Percentiles rank a stretch among this genome's conserved stretches.
These are phyloP conservation scores for Onychomys torridus DNA, from an alignment of 2,797 vertebrate species.

Conservation along the genomic window DNA sequence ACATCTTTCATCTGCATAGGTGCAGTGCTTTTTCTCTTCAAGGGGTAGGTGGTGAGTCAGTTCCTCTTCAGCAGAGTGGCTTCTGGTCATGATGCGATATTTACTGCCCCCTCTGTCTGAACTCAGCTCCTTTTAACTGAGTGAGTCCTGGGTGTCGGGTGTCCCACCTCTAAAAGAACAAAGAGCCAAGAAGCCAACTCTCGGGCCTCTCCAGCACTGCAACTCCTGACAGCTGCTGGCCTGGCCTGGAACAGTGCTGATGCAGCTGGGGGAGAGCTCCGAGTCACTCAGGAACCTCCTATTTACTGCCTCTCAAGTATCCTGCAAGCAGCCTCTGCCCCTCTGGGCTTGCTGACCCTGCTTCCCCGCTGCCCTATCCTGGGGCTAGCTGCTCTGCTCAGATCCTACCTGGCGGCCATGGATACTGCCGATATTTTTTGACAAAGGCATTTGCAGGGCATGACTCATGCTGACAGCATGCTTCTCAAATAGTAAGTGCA, in stretches of 20 bases:
- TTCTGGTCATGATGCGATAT: rapidly evolving
- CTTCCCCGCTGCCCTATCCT: rapidly evolving
- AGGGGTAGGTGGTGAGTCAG: neutral
- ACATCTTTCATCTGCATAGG: neutral
- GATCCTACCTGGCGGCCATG: conserved; percentile 46
- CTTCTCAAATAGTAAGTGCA: conserved; percentile 61
- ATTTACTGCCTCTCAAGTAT: neutral
- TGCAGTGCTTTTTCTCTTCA: neutral
- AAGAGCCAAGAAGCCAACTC: neutral
- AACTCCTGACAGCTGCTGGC: neutral
- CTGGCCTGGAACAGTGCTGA: neutral
- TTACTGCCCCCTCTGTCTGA: neutral
- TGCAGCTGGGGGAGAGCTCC: neutral
- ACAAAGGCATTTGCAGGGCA: conserved; percentile 18
- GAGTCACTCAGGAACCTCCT: neutral
- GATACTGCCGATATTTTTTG: conserved; percentile 40
- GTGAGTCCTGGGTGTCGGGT: neutral
- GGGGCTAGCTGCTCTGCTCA: neutral
- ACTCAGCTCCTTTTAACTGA: neutral
- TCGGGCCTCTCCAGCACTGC: rapidly evolving
- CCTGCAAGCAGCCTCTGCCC: neutral
- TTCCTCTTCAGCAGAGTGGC: neutral
- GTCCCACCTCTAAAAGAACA: neutral
- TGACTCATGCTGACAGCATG: conserved; percentile 63
- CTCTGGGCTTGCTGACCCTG: neutral